Conservation (phyloP, 2,888 invertebrate genomes). For the Cephus runcator region DNA sequence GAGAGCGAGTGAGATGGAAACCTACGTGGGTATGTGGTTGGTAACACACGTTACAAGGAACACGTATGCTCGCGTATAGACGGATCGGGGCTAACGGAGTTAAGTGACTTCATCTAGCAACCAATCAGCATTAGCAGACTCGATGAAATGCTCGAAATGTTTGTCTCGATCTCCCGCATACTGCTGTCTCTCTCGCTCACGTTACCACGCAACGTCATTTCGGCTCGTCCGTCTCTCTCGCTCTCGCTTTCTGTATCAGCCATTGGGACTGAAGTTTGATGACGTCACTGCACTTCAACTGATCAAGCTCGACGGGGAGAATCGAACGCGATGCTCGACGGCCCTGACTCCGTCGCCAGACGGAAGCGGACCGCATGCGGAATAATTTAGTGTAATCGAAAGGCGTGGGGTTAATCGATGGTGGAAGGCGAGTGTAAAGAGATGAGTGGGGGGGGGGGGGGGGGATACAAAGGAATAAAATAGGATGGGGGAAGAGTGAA, state of each 20-base stretch:
- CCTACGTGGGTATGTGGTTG: background rate
- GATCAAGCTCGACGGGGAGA: background rate
- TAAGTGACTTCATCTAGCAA: constrained; percentile 43
- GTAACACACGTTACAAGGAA: background rate
- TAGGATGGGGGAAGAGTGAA: background rate
- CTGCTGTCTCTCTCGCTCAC: background rate
- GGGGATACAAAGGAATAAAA: background rate
- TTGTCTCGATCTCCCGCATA: background rate
- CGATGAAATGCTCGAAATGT: constrained; percentile 18
- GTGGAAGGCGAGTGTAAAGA: background rate
- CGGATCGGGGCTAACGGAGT: constrained; percentile 37
- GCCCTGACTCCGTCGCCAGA: background rate
- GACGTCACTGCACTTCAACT: background rate
- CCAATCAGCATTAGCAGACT: constrained; percentile 29
- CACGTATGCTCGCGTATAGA: background rate
- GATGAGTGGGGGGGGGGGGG: background rate
- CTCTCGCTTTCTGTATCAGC: background rate
- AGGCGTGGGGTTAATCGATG: background rate
- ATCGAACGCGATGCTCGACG: background rate
- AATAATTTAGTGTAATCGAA: background rate
- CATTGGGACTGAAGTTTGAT: background rate
- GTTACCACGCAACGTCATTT: background rate
- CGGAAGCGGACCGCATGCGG: background rate
- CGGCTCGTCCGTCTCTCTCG: background rate
- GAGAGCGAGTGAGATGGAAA: no score